Conservation (phyloP, 2,113 vertebrate genomes). For the Syrrhaptes paradoxus region DNA sequence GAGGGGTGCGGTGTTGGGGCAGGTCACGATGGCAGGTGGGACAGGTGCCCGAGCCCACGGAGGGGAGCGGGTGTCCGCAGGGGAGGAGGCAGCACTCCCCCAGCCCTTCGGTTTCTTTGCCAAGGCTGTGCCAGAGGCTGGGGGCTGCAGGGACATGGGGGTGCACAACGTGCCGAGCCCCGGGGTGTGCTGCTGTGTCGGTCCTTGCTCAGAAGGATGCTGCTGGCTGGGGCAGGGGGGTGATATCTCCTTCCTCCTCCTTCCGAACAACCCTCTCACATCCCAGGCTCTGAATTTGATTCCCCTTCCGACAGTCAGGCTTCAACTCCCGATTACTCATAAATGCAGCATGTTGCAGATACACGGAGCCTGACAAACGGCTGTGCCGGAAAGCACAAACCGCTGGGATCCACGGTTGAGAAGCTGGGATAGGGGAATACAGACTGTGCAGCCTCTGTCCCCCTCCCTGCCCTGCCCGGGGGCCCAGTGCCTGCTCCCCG, state of each 20-base stretch:
- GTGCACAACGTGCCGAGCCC: fast-evolving
- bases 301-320: background rate
- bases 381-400: background rate
- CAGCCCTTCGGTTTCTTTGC: background rate
- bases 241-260: background rate
- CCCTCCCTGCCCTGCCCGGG: background rate
- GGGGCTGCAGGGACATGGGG: background rate
- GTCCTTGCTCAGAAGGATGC: background rate
- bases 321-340: constrained; percentile 43
- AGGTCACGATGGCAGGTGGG: fast-evolving
- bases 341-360: constrained; percentile 49
- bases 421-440: fast-evolving
- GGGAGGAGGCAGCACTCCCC: background rate
- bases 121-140: background rate
- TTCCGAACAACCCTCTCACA: background rate
- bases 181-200: fast-evolving
- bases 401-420: fast-evolving
- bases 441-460: background rate
- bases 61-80: background rate
- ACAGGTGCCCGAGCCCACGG: background rate
- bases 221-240: background rate
- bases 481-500: fast-evolving
- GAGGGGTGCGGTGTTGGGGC: background rate
- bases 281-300: background rate
- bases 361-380: background rate